Base-by-base conservation (phyloP, 30 jellyfish, hydroid and myxozoan genomes). In the Morbakka virulenta region DNA sequence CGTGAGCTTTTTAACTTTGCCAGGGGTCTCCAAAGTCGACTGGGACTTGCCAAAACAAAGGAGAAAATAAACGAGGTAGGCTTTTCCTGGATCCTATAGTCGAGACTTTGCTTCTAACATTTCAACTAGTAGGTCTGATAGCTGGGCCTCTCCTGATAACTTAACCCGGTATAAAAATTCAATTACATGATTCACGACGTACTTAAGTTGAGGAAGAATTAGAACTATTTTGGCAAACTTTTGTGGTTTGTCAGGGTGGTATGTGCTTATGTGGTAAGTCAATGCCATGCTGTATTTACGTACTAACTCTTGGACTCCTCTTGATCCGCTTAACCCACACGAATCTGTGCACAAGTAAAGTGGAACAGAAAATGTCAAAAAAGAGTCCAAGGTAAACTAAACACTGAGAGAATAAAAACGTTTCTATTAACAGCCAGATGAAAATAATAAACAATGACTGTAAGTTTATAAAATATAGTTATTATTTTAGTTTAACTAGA, bases 81-180 rank as follows among this genome's bases (percentile, higher is more conserved):
- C n/a, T n/a, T n/a, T n/a, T n/a, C n/a, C n/a, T n/a, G n/a, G n/a
- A n/a, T 71, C 65, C 64, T 78, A 87, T 81, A 87, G 68, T 84
- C 96, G 76, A 25, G 90, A 84, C 64, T 91, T 91, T 4, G 96
- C 96, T 77, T 91, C 96, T 31, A 91, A 69, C 98, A 91, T 91
- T 74, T 91, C 98, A 24, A 91, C 91, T 50, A 91, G 93, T 64
- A 91, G 66, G 30, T 91, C 98, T 17, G 98, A 77, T 50, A 91
- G 69, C 69, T 78, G 81, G 2, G 98, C 87, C 49, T 88, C 97
- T 52, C 95, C 84, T 6, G 95, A 74, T 2, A 83, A 52, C 77
- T 87, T 87, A 61, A 87, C 90, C 11, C 89, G 89, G 69, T 91
- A 80, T 47, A 91, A 80, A 64, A 76, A 85, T 53, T 91, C 95